Evolutionary conservation across 2,888 invertebrate genomes (phyloP).

Genomic region (Cataglyphis rosenhaueri): DNA sequence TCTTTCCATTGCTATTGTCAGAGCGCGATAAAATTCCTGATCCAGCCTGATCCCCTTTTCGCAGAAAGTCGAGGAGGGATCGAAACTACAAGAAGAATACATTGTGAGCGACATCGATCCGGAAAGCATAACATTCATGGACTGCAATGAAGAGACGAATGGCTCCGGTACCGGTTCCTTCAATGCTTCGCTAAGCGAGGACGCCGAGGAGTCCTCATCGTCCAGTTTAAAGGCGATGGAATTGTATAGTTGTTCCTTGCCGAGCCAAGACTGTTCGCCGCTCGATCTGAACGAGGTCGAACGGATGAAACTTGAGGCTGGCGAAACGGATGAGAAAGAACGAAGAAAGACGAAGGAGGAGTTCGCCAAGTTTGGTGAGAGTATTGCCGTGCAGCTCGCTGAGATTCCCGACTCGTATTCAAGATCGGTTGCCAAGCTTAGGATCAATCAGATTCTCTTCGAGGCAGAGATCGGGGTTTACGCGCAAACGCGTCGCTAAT

Average conservation of each 20-base stretch:
- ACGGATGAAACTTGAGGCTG: conserved; percentile 55
- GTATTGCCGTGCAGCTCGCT: conserved; percentile 78
- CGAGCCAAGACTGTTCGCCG: conserved; percentile 57
- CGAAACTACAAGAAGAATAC: conserved; percentile 77
- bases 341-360: conserved; percentile 75
- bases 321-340: conserved; percentile 48
- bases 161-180: conserved; percentile 76
- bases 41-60: conserved; percentile 43
- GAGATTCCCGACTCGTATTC: conserved; percentile 80
- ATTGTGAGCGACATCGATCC: conserved; percentile 80
- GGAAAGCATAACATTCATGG: conserved; percentile 77
- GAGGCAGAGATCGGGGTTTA: conserved; percentile 80
- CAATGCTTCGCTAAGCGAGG: conserved; percentile 75
- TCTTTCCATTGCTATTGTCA: conserved; percentile 12
- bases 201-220: conserved; percentile 76
- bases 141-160: conserved; percentile 77
- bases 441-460: conserved; percentile 80
- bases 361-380: conserved; percentile 77
- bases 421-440: conserved; percentile 79
- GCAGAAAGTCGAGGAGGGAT: conserved; percentile 71
- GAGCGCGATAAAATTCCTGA: conserved; percentile 20
- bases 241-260: conserved; percentile 63
- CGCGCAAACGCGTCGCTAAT: conserved; percentile 76
- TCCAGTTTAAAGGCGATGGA: conserved; percentile 73
- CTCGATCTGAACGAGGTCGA: conserved; percentile 65